Evolutionary conservation across 2,888 invertebrate genomes (phyloP), one percentile per base, ranked within the genome.

Genomic region (Erynnis tages): DNA sequence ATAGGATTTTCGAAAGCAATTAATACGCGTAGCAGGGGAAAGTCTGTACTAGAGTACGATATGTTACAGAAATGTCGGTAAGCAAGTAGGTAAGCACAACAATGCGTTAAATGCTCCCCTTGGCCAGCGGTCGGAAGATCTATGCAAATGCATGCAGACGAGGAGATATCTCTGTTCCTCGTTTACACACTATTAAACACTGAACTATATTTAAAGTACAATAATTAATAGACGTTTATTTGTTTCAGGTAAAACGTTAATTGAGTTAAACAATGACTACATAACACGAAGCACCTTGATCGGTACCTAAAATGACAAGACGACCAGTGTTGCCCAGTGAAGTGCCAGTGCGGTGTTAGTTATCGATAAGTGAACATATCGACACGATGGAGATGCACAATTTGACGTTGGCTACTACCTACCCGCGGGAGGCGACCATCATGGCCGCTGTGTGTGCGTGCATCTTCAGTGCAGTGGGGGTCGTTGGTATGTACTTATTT

Each of bases 381-480:
- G 35, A 29, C 30, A 73, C 65, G 38, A 81, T 82, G 79, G 81
- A 79, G 56, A 50, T 61, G 44, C 56, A 59, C 17, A 69, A 71
- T 54, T 58, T 67, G 23, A 67, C 72, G 19, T 72, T 84, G 58
- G 65, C 73, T 55, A 63, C 73, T 38, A 66, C 72, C 58, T 96
- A 94, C 75, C 94, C 96, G 13, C 90, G 93, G 61, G 92, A 92
- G 59, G 94, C 94, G 38, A 95, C 96, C 23, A 91, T 95, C 64
- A 88, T 94, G 69, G 96, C 96, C 11, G 95, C 95, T 19, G 90
- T 91, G 52, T 95, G 95, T 76, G 96, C 96, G 27, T 93, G 95
- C 65, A 74, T 95, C 49, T 96, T 96, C 84, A 93, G 94, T 71
- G 79, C 94, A 50, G 89, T 96, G 35, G 96, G 96, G 55, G 92